Conservation (phyloP, 2,797 vertebrate genomes). For the Malacoctenus gilli region DNA sequence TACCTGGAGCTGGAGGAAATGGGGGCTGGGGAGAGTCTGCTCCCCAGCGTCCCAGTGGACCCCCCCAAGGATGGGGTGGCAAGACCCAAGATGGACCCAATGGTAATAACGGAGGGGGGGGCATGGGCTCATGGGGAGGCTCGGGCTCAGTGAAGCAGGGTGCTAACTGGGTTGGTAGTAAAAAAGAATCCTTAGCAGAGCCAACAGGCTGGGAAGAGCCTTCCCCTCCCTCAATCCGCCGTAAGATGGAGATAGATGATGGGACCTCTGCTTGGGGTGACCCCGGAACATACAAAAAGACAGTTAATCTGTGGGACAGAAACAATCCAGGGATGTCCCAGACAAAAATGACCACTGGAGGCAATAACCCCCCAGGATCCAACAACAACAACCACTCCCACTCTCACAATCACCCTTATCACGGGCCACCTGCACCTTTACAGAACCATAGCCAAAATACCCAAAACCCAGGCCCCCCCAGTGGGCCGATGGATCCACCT, state of each 20-base stretch:
- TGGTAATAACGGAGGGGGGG: slow-evolving; percentile 76
- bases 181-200: slow-evolving; percentile 76
- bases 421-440: slow-evolving; percentile 76
- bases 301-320: slow-evolving; percentile 97
- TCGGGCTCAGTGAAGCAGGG: slow-evolving; percentile 81
- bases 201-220: slow-evolving; percentile 95
- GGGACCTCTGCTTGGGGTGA: slow-evolving; percentile 98
- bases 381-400: slow-evolving; percentile 72
- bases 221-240: slow-evolving; percentile 93
- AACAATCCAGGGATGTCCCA: slow-evolving; percentile 88
- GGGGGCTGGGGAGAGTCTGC: slow-evolving; percentile 84
- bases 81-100: slow-evolving; percentile 88
- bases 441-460: slow-evolving; percentile 72
- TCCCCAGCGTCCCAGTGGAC: slow-evolving; percentile 85
- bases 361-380: slow-evolving; percentile 82
- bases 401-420: slow-evolving; percentile 78
- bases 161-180: slow-evolving; percentile 73
- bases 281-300: slow-evolving; percentile 91
- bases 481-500: slow-evolving; percentile 77
- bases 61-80: slow-evolving; percentile 81
- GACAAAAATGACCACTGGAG: slow-evolving; percentile 72
- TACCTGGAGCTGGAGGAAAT: slow-evolving; percentile 74
- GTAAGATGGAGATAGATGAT: slow-evolving; percentile 98
- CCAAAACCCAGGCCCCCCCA: slow-evolving; percentile 67
- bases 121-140: slow-evolving; percentile 86